These are phyloP conservation scores for Dryococelus australis DNA, from an alignment of 2,888 invertebrate species.

Conservation along the genomic window DNA sequence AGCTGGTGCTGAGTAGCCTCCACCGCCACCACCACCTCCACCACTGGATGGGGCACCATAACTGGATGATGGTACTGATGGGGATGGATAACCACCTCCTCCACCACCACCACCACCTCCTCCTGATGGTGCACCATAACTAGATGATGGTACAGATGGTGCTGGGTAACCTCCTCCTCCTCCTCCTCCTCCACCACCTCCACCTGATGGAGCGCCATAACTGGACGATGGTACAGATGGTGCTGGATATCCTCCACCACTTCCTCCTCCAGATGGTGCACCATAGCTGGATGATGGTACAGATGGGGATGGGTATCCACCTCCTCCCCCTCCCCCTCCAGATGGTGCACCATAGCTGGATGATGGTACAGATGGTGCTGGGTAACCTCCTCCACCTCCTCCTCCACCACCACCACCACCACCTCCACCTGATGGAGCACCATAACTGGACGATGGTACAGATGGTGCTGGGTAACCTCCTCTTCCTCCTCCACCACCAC, in stretches of 20 bases:
- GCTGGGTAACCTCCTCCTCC: slow-evolving; percentile 25
- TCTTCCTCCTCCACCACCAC: slow-evolving; percentile 25
- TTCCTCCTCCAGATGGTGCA: slow-evolving; percentile 52
- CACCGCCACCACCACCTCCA: slow-evolving; percentile 32
- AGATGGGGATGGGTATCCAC: slow-evolving; percentile 53
- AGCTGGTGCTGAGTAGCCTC: background rate
- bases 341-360: slow-evolving; percentile 54
- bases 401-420: slow-evolving; percentile 41
- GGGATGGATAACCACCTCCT: slow-evolving; percentile 47
- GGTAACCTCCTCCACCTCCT: slow-evolving; percentile 30
- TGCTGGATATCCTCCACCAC: slow-evolving; percentile 33
- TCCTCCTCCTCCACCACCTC: slow-evolving; percentile 49
- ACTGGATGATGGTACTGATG: slow-evolving; percentile 34
- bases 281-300: slow-evolving; percentile 58
- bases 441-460: slow-evolving; percentile 51
- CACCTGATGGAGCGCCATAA: slow-evolving; percentile 54
- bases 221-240: slow-evolving; percentile 45
- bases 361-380: slow-evolving; percentile 28
- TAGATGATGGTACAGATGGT: slow-evolving; percentile 31
- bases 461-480: slow-evolving; percentile 33
- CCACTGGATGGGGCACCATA: slow-evolving; percentile 41
- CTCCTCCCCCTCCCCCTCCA: slow-evolving; percentile 49
- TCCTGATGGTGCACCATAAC: slow-evolving; percentile 54
- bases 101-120: slow-evolving; percentile 47
- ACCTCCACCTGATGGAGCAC: slow-evolving; percentile 54